A percentile compares a stretch with the other conserved stretches of the same genome.
Conservation (phyloP, 53 echinoderm and acorn worm genomes). For the Astropecten irregularis region DNA sequence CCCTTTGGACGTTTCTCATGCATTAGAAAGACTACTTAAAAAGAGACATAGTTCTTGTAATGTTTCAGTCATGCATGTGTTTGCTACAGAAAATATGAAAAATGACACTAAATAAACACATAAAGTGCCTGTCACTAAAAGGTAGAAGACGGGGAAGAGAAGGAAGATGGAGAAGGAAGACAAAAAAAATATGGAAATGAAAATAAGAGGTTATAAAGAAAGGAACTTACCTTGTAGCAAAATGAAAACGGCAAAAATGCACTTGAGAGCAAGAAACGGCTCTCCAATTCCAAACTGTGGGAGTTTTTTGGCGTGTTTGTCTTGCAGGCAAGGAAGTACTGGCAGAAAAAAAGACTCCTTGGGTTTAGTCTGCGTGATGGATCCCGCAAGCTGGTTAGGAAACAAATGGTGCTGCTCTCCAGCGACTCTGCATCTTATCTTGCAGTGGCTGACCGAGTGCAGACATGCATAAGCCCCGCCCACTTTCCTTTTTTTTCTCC, state of each 20-base stretch:
- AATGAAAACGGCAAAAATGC: not conserved
- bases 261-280: not conserved
- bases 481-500: no score
- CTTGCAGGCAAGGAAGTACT: not conserved
- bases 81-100: not conserved
- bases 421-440: not conserved
- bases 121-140: constrained; percentile 10
- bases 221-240: constrained; percentile 26
- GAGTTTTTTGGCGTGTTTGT: not conserved
- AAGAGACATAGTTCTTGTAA: no score
- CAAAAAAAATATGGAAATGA: not conserved
- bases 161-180: no score
- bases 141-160: no score
- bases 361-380: not conserved
- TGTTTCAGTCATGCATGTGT: not conserved
- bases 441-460: not conserved
- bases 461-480: constrained; percentile 24
- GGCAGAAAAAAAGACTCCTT: not conserved
- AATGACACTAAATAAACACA: constrained; percentile 32
- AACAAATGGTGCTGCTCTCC: constrained; percentile 31
- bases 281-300: not conserved
- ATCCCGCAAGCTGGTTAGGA: not conserved
- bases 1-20: no score
- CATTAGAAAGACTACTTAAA: no score
- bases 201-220: not conserved